phyloP scores from a whole-genome alignment of 35 echinoderm and acorn worm genomes.

The Acanthaster planci region DNA sequence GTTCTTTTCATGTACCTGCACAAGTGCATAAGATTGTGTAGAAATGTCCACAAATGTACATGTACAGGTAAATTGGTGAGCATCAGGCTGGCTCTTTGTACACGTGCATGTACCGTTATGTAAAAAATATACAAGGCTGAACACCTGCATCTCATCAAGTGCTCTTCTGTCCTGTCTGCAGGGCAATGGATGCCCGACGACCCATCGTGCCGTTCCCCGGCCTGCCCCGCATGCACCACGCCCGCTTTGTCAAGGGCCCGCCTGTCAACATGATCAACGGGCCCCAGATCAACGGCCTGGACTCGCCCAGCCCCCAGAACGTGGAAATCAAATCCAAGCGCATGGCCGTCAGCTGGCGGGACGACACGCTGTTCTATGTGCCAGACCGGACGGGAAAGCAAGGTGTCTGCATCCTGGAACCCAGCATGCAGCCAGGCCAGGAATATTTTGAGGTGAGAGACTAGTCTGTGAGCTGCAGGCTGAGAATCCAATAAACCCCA shows the following conservation, averaged over 20 bases:
- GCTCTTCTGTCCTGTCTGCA: neutral
- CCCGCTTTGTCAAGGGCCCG: conserved; percentile 20
- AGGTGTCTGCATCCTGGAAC: conserved; percentile 48
- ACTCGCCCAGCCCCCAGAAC: neutral
- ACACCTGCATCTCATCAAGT: no score
- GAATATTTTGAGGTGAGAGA: conserved; percentile 64
- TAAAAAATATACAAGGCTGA: no score
- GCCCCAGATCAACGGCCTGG: neutral
- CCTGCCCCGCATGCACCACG: conserved; percentile 28
- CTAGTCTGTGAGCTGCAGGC: no score
- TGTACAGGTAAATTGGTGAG: no score
- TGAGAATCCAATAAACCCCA: no score
- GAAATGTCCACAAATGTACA: no score
- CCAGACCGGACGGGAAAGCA: conserved; percentile 32
- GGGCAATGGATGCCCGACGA: conserved; percentile 37
- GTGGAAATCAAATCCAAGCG: conserved; percentile 1
- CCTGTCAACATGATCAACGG: conserved; percentile 9
- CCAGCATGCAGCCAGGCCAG: conserved; percentile 26
- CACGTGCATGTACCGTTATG: no score
- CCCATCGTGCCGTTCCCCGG: conserved; percentile 27
- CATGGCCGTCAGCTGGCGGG: neutral
- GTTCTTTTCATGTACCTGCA: no score
- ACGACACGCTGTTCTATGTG: conserved; percentile 33
- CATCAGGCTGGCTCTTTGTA: no score
- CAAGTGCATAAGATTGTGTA: no score